A percentile compares a stretch with the other conserved stretches of the same genome.
Evolutionary conservation across 2,888 invertebrate genomes (phyloP).

Genomic region (Elmis aenea): DNA sequence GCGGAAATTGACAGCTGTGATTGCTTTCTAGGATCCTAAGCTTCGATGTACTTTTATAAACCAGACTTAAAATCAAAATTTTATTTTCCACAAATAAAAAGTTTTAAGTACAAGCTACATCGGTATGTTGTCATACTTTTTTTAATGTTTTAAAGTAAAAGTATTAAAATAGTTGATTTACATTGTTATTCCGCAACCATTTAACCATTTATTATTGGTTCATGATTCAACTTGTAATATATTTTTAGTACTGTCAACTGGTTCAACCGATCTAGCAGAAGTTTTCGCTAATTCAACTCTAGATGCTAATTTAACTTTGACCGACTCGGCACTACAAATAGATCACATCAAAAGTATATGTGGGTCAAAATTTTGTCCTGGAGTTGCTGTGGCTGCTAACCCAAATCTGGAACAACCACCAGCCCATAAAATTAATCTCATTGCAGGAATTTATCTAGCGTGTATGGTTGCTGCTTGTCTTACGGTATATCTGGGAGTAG

Average conservation of each 20-base stretch:
- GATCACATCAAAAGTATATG: conserved; percentile 50
- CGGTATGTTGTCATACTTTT: no score
- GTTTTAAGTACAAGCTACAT: no score
- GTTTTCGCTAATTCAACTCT: neutral
- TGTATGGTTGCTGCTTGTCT: conserved; percentile 74
- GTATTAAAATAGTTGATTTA: no score
- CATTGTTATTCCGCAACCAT: no score
- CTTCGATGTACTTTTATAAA: no score
- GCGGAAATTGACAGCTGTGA: no score
- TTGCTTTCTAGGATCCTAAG: no score
- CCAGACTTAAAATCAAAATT: no score
- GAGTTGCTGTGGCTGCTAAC: conserved; percentile 36
- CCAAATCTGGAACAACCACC: conserved; percentile 69
- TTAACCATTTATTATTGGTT: no score
- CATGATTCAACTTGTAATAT: no score
- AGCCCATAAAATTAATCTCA: conserved; percentile 66
- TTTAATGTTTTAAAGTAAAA: no score
- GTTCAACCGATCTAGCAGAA: conserved; percentile 4
- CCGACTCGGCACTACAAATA: neutral
- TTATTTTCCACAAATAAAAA: no score
- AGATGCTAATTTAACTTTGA: neutral
- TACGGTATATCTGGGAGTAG: conserved; percentile 73
- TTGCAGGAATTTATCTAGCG: conserved; percentile 74
- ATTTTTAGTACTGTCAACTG: conserved; percentile 43
- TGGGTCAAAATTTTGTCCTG: conserved; percentile 71